These are phyloP conservation scores for Gerris lacustris DNA, from an alignment of 2,888 invertebrate genomes.

Conservation along the genomic window DNA sequence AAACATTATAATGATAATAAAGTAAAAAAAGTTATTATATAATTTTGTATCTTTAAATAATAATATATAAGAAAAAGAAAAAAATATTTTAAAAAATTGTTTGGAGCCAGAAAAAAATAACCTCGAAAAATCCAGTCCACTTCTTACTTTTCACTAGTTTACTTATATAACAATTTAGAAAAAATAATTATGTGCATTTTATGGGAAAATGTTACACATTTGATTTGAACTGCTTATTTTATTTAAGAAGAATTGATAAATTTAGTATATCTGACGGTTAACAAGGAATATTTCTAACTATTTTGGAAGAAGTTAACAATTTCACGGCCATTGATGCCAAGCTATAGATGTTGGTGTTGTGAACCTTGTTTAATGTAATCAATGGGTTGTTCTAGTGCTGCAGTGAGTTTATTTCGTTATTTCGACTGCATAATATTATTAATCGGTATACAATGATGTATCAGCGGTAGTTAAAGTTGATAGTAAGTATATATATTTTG, in stretches of 20 bases:
- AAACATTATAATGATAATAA: too few relatives aligned
- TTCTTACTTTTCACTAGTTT: background rate
- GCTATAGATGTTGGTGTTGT: conserved; percentile 27
- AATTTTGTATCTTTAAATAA: background rate
- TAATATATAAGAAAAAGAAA: background rate
- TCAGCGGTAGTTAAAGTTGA: conserved; percentile 24
- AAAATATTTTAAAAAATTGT: background rate
- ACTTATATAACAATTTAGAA: background rate
- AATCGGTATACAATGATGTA: conserved; percentile 24
- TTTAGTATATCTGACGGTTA: too few relatives aligned
- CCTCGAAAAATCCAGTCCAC: background rate
- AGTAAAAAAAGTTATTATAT: too few relatives aligned
- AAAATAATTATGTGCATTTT: background rate
- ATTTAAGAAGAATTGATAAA: too few relatives aligned
- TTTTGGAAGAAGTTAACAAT: background rate
- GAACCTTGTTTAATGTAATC: conserved; percentile 28
- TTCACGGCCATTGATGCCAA: conserved; percentile 29
- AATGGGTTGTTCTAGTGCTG: conserved; percentile 26
- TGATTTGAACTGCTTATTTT: too few relatives aligned
- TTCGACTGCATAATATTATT: conserved; percentile 20
- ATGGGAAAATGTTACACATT: too few relatives aligned
- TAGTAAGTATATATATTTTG: conserved; percentile 22
- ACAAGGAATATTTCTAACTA: too few relatives aligned
- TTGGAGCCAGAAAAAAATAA: background rate
- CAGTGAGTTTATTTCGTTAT: conserved; percentile 20